Percentiles rank a stretch among this genome's conserved stretches.
Conservation (phyloP, 1,140 invertebrate species). For the Papilio helenus region DNA sequence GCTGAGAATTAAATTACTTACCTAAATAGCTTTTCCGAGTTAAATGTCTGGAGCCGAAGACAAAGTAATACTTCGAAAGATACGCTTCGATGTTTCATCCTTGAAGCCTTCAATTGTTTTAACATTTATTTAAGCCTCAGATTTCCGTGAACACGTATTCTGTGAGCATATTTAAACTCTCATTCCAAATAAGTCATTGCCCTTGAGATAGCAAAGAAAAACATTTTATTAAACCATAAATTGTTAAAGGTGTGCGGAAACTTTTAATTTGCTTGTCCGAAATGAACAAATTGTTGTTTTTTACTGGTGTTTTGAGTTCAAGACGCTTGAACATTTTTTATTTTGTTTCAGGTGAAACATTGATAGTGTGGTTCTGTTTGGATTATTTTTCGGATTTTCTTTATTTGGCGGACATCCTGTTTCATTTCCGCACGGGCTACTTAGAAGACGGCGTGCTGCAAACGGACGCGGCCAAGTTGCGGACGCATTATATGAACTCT, state of each 20-base stretch:
- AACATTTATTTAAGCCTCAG: constrained; percentile 47
- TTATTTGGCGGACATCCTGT: constrained; percentile 97
- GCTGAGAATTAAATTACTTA: constrained; percentile 70
- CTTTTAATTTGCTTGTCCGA: constrained; percentile 27
- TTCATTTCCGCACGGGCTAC: constrained; percentile 98
- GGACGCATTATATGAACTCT: constrained; percentile 99
- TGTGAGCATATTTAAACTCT: constrained; percentile 47
- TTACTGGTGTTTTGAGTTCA: not conserved
- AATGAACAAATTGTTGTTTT: constrained; percentile 20
- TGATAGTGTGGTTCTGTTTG: constrained; percentile 97
- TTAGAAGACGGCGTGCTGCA: constrained; percentile 98
- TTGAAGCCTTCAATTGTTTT: constrained; percentile 58
- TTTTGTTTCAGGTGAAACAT: constrained; percentile 89
- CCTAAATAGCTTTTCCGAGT: constrained; percentile 69
- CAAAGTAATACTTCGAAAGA: constrained; percentile 64
- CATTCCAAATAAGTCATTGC: constrained; percentile 49
- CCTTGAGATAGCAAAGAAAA: constrained; percentile 46
- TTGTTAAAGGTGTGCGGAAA: constrained; percentile 46
- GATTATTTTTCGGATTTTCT: constrained; percentile 98
- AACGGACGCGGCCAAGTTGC: constrained; percentile 95
- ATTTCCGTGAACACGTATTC: constrained; percentile 48
- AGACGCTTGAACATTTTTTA: constrained; percentile 30
- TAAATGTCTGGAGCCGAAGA: constrained; percentile 58
- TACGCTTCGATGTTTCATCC: constrained; percentile 54
- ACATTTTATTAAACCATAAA: constrained; percentile 47